Base-by-base conservation (phyloP, 2,888 invertebrate genomes). In the Polydrusus cervinus region DNA sequence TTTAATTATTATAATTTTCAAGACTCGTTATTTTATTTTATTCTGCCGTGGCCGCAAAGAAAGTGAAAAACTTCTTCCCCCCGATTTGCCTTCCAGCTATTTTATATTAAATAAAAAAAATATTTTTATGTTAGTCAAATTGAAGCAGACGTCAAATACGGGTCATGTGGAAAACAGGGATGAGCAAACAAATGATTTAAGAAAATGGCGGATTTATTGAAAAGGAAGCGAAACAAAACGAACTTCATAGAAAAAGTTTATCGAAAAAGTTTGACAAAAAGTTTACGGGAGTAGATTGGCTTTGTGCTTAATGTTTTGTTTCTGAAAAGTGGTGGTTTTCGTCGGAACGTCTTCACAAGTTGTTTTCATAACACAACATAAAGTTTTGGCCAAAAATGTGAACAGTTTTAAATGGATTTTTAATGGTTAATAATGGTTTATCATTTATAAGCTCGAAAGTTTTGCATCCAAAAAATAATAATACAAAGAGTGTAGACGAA, bases 191-290 rank as follows among this genome's bases (percentile, higher is more conserved):
- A 65, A 71, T 67, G 73, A 38, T 43, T 61, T 55, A 30, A 67
- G 61, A 73, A 55, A 60, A 49, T 67, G 51, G 62, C 64, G 18
- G 53, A 71, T 71, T 62, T 64, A 71, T 71, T 64, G 71, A 69
- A 60, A 70, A 70, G 61, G 51, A 47, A 70, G 38, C 65, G 47
- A 71, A 66, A 65, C 55, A 57, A 55, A 74, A 51, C 43, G 16
- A 74, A 74, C 25, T 74, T 74, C 51, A 38, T 60, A 38, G 43
- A 67, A 67, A 74, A 74, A 74, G 43, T 73, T 68, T 61, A 38
- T 57, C 47, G 40, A 66, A 66, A 74, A 74, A 70, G 57, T 74
- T 74, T 65, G 10, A 45, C 30, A 51, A 73, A 73, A 69, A 69
- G 43, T 61, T 69, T 38, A 38, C 16, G 34, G 69, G 49, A 53